Base-by-base conservation (phyloP, 2,888 invertebrate genomes). In the Dicyrtomina minuta region DNA sequence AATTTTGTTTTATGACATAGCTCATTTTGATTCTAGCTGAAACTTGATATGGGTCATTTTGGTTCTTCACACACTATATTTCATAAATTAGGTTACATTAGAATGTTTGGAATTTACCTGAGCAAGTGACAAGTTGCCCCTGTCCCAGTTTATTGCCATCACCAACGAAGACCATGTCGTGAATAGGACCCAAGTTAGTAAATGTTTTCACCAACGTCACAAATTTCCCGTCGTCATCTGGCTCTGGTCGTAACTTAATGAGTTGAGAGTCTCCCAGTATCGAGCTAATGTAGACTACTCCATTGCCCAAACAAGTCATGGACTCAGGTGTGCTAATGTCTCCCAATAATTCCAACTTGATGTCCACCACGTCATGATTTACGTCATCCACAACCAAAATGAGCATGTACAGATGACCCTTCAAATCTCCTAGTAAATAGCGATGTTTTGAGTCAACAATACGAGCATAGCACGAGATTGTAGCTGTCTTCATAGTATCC, bases 101-200 rank as follows among this genome's bases (percentile, higher is more conserved):
- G n/a, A n/a, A n/a, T n/a, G n/a, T n/a, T n/a, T n/a, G n/a, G n/a
- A n/a, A n/a, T n/a, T n/a, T 69, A 84, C 91, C 98, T 0, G 98
- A 98, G 81, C 98, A 99, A 0, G 99, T 99, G 53, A 99, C 95
- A 74, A 99, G 88, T 82, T 96, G 96, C 15, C 96, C 96, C 84
- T 99, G 98, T 0, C 98, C 98, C 82, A 96, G 96, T 17, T 93
- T 85, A 83, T 98, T n/a, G n/a, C 97, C 73, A 97, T 85, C n/a
- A 83, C 98, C 97, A 1, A 97, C 97, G 0, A 98, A 93, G 75
- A 95, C 93, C 92, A 98, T 96, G 82, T 98, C 98, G 24, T 96
- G 88, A 78, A 99, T 97, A 0, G 99, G 98, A 3, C 96, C 98
- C 53, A 99, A 86, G 83, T 97, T 98, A 27, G 96, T 95, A 83